Evolutionary conservation across 1,140 invertebrate genomes (phyloP).

Genomic region (Psilanteris sp.): DNA sequence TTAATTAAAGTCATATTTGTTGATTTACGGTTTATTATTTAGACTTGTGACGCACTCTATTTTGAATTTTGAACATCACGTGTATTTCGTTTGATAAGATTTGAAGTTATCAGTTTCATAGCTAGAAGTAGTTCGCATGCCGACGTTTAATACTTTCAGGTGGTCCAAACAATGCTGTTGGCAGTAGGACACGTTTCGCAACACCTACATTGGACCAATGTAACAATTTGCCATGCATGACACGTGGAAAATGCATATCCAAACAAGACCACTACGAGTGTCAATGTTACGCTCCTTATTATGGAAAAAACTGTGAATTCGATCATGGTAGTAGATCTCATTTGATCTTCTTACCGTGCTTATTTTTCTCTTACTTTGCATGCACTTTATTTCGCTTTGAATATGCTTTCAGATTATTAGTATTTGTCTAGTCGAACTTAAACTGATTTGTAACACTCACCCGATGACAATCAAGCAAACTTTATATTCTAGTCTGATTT

Average conservation of each 20-base stretch:
- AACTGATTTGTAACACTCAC: too few relatives aligned
- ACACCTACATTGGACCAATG: constrained; percentile 84
- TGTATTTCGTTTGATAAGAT: constrained; percentile 14
- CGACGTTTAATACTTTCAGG: constrained; percentile 73
- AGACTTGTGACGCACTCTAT: constrained; percentile 11
- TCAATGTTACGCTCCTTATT: constrained; percentile 87
- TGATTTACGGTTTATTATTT: background rate
- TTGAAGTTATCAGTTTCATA: constrained; percentile 11
- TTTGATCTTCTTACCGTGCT: constrained; percentile 57
- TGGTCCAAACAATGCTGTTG: constrained; percentile 66
- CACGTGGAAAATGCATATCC: constrained; percentile 88
- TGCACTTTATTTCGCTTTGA: background rate
- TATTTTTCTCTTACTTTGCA: constrained; percentile 5
- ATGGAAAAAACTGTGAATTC: constrained; percentile 91
- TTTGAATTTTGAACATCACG: constrained; percentile 5
- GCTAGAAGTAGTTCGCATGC: constrained; percentile 66
- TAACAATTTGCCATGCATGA: constrained; percentile 88
- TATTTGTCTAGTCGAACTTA: too few relatives aligned
- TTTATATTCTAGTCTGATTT: too few relatives aligned
- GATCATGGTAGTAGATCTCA: constrained; percentile 83
- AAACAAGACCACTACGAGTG: constrained; percentile 88
- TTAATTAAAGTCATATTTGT: background rate
- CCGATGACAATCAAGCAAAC: too few relatives aligned
- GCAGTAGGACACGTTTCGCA: constrained; percentile 52
- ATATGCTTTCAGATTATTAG: background rate